phyloP scores from a whole-genome alignment of 2,797 vertebrate genomes.

The Pelobates cultripes region DNA sequence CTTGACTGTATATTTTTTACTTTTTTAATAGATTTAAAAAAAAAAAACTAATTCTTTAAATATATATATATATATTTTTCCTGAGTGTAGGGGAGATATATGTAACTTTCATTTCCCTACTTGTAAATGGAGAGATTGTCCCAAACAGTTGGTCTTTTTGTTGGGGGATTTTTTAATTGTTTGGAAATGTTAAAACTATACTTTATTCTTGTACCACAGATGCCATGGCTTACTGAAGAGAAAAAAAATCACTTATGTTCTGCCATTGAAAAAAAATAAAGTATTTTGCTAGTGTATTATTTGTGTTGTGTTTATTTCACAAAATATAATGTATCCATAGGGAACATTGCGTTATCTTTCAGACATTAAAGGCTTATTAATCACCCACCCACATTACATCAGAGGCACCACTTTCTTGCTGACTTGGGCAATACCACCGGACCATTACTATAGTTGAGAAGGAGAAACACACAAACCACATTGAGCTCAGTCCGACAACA shows the following conservation, averaged over 20 bases:
- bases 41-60: slow-evolving; percentile 66
- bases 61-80: slow-evolving; percentile 76
- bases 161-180: slow-evolving; percentile 51
- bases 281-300: slow-evolving; percentile 81
- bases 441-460: too few relatives aligned
- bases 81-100: slow-evolving; percentile 35
- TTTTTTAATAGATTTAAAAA: slow-evolving; percentile 82
- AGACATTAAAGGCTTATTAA: too few relatives aligned
- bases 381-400: too few relatives aligned
- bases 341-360: too few relatives aligned
- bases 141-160: slow-evolving; percentile 72
- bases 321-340: too few relatives aligned
- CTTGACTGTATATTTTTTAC: slow-evolving; percentile 87
- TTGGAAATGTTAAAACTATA: slow-evolving; percentile 75
- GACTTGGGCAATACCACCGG: too few relatives aligned
- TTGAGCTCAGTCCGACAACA: too few relatives aligned
- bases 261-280: slow-evolving; percentile 72
- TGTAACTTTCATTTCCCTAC: slow-evolving; percentile 55
- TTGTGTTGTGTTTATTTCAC: slow-evolving; percentile 3
- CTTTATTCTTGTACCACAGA: slow-evolving; percentile 75
- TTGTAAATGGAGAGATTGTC: slow-evolving; percentile 76
- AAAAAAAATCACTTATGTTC: slow-evolving; percentile 76
- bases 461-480: too few relatives aligned
- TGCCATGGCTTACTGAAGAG: slow-evolving; percentile 77
- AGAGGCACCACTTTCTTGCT: too few relatives aligned